Evolutionary conservation across 2,797 vertebrate genomes (phyloP).

Genomic region (Benthosema pterotum): DNA sequence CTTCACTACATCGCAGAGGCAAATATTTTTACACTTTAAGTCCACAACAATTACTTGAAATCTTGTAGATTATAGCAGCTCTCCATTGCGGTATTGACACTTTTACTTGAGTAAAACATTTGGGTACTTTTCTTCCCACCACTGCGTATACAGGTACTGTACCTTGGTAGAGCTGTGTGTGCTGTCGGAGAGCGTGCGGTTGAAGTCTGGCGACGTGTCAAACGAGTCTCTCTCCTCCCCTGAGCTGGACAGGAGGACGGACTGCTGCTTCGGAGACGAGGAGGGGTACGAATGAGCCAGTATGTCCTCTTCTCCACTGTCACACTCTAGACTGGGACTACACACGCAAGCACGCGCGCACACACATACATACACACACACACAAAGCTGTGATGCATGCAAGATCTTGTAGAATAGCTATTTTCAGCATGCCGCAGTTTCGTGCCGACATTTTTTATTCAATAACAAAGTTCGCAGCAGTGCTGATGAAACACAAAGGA

Average conservation of each 20-base stretch:
- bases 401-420: not conserved
- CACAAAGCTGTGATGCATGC: not conserved
- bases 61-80: too few species aligned
- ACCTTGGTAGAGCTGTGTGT: constrained; percentile 79
- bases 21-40: too few species aligned
- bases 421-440: too few species aligned
- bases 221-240: constrained; percentile 81
- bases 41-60: too few species aligned
- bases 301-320: constrained; percentile 80
- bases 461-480: not conserved
- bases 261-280: constrained; percentile 54
- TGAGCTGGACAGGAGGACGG: constrained; percentile 57
- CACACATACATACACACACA: constrained; percentile 3
- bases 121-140: too few species aligned
- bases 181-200: constrained; percentile 68
- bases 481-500: constrained; percentile 46
- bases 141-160: constrained; percentile 26
- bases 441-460: too few species aligned
- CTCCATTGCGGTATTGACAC: too few species aligned
- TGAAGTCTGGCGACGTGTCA: constrained; percentile 72
- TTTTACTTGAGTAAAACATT: too few species aligned
- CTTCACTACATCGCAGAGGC: too few species aligned
- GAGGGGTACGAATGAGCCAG: constrained; percentile 59
- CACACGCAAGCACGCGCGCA: constrained; percentile 37
- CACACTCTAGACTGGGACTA: constrained; percentile 88